Conservation (phyloP, 2,888 invertebrate genomes). For the Hemithea aestivaria region DNA sequence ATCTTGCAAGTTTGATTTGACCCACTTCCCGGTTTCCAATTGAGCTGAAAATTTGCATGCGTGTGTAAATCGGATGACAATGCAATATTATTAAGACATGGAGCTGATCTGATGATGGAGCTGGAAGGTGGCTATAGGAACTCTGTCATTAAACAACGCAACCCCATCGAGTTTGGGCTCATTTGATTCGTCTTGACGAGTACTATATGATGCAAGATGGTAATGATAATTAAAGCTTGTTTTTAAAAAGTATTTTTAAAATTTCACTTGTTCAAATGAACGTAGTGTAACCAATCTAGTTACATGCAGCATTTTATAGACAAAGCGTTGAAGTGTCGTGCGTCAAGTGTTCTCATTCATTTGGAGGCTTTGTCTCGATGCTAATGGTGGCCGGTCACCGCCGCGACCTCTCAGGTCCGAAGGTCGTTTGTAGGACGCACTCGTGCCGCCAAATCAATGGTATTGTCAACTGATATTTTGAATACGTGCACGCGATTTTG, state of each 20-base stretch:
- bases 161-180: too few relatives aligned
- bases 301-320: conserved; percentile 46
- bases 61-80: too few relatives aligned
- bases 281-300: conserved; percentile 10
- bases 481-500: conserved; percentile 35
- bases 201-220: too few relatives aligned
- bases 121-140: too few relatives aligned
- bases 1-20: too few relatives aligned
- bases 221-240: background rate
- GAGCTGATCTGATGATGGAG: too few relatives aligned
- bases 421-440: conserved; percentile 70
- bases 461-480: conserved; percentile 30
- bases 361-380: conserved; percentile 70
- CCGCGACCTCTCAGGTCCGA: conserved; percentile 63
- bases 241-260: background rate
- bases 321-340: conserved; percentile 41
- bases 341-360: conserved; percentile 68
- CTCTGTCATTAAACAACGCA: too few relatives aligned
- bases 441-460: conserved; percentile 30
- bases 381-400: conserved; percentile 69
- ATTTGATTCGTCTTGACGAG: too few relatives aligned
- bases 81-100: too few relatives aligned
- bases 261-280: too few relatives aligned
- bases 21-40: too few relatives aligned
- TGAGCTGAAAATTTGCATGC: too few relatives aligned